Percentiles rank a stretch among this genome's conserved stretches.
Conservation (phyloP, 2,113 vertebrate genomes). For the Aldabrachelys gigantea region DNA sequence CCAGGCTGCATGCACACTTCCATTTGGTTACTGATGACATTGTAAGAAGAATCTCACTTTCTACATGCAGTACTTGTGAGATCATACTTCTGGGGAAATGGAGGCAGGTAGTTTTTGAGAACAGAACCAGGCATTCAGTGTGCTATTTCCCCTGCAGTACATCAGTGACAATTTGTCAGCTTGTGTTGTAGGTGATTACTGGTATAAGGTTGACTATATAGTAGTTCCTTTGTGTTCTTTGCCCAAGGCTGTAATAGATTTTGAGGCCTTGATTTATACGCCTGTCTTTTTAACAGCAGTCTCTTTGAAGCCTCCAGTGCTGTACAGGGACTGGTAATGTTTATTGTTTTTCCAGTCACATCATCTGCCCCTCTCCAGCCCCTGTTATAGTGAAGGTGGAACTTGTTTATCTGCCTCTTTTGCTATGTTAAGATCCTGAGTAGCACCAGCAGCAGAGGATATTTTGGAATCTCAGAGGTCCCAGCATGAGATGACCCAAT, state of each 20-base stretch:
- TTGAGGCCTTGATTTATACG: background rate
- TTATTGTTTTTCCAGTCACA: background rate
- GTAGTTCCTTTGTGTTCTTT: background rate
- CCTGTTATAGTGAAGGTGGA: background rate
- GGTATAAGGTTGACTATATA: background rate
- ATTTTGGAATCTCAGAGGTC: background rate
- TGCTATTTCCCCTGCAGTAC: background rate
- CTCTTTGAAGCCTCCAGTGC: background rate
- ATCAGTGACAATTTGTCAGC: background rate
- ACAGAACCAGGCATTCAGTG: background rate
- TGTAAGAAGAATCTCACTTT: background rate
- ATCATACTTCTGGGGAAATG: background rate
- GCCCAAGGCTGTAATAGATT: background rate
- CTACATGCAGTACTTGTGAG: background rate
- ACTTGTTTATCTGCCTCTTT: background rate
- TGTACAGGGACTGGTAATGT: background rate
- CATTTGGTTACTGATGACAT: background rate
- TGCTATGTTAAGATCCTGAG: accelerated
- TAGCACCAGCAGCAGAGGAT: background rate
- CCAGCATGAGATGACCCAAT: background rate
- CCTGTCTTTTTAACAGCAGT: background rate
- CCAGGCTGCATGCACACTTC: background rate
- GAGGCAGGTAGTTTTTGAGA: background rate
- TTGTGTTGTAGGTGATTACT: background rate
- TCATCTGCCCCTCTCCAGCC: background rate